Base-by-base conservation (phyloP, 1,140 invertebrate genomes). In the Conopomorpha cramerella region DNA sequence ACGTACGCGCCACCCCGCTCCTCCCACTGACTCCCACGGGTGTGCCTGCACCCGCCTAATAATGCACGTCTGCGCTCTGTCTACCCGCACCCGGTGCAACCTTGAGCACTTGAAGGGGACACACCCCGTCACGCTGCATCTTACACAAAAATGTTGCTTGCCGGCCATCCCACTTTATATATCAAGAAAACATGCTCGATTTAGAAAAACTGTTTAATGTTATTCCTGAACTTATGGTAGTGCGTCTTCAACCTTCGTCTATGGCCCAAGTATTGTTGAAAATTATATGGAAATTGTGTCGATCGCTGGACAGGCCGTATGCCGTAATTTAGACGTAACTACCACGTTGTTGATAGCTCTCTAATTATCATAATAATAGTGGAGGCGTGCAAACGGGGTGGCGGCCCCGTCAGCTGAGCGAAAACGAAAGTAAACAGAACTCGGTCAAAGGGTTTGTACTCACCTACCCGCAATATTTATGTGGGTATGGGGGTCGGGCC, bases 361-460 rank as follows among this genome's bases (percentile, higher is more conserved):
- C 59, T 71, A 72, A 76, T 76, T 73, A 72, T 65, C 66, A 70
- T 67, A 71, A 76, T 71, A 76, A 71, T 71, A 72, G 65, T 70
- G 53, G 49, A 55, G 53, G 53, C 55, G 49, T 54, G 55, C 49
- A 59, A 49, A 50, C 42, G 51, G 65, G 61, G 64, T 55, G 59
- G 62, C 52, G 50, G 53, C 58, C 66, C 59, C 72, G 68, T 70
- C 76, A 77, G 76, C 76, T 78, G 73, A 74, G 72, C 68, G 77
- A 79, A 79, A 79, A 73, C 64, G 77, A 79, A 79, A 79, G 77
- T 79, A 77, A 76, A 78, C 72, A 77, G 70, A 77, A 79, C 72
- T 77, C 73, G 76, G 76, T 79, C 73, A 79, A 77, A 79, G 76
- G 76, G 76, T 77, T 73, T 68, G 72, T 72, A 72, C 66, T 72